A percentile compares a stretch with the other conserved stretches of the same genome.
These are phyloP conservation scores for Datnioides undecimradiatus DNA, from an alignment of 2,113 vertebrate species.

Conservation along the genomic window DNA sequence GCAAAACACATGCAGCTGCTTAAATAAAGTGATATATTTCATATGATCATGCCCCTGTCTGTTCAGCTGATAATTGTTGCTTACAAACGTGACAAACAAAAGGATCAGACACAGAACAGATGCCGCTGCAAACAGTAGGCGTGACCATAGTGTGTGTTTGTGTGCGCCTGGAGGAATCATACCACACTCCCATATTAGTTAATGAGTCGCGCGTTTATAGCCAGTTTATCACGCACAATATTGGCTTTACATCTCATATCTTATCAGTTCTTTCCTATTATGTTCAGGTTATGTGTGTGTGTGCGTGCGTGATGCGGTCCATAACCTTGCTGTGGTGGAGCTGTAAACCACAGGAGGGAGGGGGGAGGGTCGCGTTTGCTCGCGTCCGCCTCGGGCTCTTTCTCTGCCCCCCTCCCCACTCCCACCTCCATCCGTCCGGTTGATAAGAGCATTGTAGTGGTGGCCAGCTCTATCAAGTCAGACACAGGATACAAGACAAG, in stretches of 20 bases:
- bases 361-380: slow-evolving; percentile 19
- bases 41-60: no score
- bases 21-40: no score
- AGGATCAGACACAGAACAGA: not conserved
- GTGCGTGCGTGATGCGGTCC: not conserved
- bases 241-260: not conserved
- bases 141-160: not conserved
- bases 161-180: not conserved
- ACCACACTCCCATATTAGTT: not conserved
- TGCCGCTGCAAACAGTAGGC: not conserved
- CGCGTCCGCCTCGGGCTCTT: not conserved
- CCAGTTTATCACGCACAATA: not conserved
- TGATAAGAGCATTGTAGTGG: not conserved
- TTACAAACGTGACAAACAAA: not conserved
- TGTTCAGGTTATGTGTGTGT: slow-evolving; percentile 2
- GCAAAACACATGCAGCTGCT: no score
- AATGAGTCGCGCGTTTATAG: not conserved
- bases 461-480: slow-evolving; percentile 9
- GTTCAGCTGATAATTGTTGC: not conserved
- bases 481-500: not conserved
- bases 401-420: slow-evolving; percentile 16
- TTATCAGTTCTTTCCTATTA: slow-evolving; percentile 16
- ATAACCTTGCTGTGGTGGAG: slow-evolving; percentile 1
- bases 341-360: not conserved
- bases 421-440: slow-evolving; percentile 34